These are phyloP conservation scores for Chrysodeixis includens DNA, from an alignment of 2,888 invertebrate genomes.

Conservation along the genomic window DNA sequence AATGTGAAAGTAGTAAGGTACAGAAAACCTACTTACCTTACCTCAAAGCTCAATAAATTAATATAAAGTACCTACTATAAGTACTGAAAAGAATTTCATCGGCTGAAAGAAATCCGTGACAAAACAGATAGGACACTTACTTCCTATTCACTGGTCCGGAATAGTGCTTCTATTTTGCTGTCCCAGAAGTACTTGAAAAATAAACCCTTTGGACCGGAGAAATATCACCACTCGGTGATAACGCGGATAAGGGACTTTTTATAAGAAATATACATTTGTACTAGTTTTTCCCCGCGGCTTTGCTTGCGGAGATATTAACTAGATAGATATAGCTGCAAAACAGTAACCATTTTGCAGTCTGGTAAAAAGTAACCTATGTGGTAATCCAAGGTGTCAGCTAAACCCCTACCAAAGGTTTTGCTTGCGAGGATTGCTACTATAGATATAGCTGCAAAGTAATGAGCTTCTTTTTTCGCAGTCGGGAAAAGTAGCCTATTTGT, in stretches of 20 bases:
- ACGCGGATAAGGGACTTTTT: neutral
- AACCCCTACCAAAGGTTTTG: too few relatives aligned
- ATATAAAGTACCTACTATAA: neutral
- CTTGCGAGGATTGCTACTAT: too few relatives aligned
- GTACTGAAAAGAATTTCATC: neutral
- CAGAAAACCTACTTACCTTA: neutral
- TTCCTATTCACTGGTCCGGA: neutral
- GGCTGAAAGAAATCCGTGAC: neutral
- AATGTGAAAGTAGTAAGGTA: too few relatives aligned
- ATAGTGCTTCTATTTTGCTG: neutral
- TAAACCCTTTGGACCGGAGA: neutral
- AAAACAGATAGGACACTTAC: neutral
- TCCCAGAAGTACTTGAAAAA: neutral
- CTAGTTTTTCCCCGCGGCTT: too few relatives aligned
- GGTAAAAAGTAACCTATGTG: too few relatives aligned
- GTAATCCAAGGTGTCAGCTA: too few relatives aligned
- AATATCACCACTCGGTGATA: neutral
- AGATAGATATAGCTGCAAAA: too few relatives aligned
- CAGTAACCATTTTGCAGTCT: too few relatives aligned
- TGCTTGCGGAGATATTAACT: too few relatives aligned
- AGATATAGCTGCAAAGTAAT: too few relatives aligned
- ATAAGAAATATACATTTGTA: neutral
- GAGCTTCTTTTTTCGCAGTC: too few relatives aligned
- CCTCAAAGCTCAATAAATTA: neutral
- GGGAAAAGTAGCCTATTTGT: too few relatives aligned